Percentiles rank a stretch among this genome's conserved stretches.
These are phyloP conservation scores for Invenusta paracnida DNA, from an alignment of 2,888 invertebrate genomes.

Conservation along the genomic window DNA sequence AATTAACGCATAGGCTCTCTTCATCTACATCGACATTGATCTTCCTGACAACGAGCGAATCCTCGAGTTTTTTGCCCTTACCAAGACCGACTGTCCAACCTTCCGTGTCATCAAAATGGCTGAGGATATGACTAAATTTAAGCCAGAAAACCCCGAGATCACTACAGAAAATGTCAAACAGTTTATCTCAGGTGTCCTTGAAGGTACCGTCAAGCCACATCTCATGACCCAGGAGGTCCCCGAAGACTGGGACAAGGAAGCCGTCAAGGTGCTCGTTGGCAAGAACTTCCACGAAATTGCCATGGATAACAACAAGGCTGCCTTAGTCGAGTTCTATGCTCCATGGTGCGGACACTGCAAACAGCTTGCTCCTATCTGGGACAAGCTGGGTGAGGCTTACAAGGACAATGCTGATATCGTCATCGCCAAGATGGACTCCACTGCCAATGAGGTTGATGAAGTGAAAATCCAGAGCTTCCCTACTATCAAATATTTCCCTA, in stretches of 20 bases:
- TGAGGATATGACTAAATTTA: constrained; percentile 89
- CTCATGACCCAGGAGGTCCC: constrained; percentile 84
- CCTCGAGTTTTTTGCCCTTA: constrained; percentile 97
- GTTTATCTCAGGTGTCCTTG: constrained; percentile 83
- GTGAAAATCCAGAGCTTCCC: constrained; percentile 82
- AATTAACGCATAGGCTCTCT: constrained; percentile 69
- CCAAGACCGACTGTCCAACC: constrained; percentile 70
- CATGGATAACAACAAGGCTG: constrained; percentile 77
- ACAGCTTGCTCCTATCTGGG: constrained; percentile 91
- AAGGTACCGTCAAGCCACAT: constrained; percentile 88
- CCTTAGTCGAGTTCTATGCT: constrained; percentile 97
- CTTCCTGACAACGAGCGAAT: constrained; percentile 93
- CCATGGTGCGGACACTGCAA: constrained; percentile 98
- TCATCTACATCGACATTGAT: constrained; percentile 88
- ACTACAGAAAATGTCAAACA: constrained; percentile 68
- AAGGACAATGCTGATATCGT: constrained; percentile 73
- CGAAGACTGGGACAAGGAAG: constrained; percentile 89
- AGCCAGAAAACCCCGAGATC: constrained; percentile 70
- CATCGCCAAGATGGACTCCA: constrained; percentile 97
- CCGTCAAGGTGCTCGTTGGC: constrained; percentile 86
- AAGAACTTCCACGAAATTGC: constrained; percentile 91
- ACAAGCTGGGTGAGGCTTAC: constrained; percentile 86
- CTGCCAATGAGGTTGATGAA: constrained; percentile 91
- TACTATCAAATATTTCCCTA: constrained; percentile 71
- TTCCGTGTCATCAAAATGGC: constrained; percentile 87